Conservation (phyloP, 2,888 invertebrate genomes). For the Desoria tigrina region DNA sequence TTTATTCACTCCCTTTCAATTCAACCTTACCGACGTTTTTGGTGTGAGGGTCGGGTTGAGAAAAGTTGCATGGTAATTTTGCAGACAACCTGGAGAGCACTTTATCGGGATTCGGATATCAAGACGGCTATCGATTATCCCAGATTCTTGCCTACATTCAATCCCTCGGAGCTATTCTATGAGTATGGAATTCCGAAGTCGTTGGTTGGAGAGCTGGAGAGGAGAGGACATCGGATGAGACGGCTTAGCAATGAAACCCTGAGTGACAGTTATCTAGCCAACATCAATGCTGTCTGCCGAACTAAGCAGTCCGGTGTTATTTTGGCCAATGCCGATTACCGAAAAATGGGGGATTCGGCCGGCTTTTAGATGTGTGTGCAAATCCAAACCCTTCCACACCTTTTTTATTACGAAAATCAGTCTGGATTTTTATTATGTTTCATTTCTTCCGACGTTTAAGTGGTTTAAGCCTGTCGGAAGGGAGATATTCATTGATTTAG, state of each 20-base stretch:
- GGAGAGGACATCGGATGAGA: slow-evolving; percentile 44
- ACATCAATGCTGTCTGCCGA: slow-evolving; percentile 49
- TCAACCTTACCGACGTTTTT: background rate
- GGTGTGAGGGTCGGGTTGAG: too few relatives aligned
- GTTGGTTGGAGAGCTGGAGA: slow-evolving; percentile 44
- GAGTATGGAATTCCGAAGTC: slow-evolving; percentile 51
- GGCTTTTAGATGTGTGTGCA: slow-evolving; percentile 43
- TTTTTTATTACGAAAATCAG: slow-evolving; percentile 3
- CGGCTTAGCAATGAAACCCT: slow-evolving; percentile 34
- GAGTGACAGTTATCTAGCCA: slow-evolving; percentile 38
- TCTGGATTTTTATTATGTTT: background rate
- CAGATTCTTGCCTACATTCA: slow-evolving; percentile 36
- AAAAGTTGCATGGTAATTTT: slow-evolving; percentile 3
- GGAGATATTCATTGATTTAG: too few relatives aligned
- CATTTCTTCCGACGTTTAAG: background rate
- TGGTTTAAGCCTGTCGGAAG: too few relatives aligned
- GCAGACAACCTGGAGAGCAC: slow-evolving; percentile 51
- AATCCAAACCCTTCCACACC: background rate
- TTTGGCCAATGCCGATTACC: slow-evolving; percentile 51
- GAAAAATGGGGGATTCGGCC: slow-evolving; percentile 48
- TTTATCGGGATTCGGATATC: slow-evolving; percentile 52
- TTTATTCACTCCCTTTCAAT: background rate
- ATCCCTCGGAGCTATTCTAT: slow-evolving; percentile 37
- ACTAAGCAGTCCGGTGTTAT: slow-evolving; percentile 39
- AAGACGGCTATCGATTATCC: slow-evolving; percentile 52